Evolutionary conservation across 53 echinoderm and acorn worm species (phyloP).

Genomic region (Echinarachnius parma): DNA sequence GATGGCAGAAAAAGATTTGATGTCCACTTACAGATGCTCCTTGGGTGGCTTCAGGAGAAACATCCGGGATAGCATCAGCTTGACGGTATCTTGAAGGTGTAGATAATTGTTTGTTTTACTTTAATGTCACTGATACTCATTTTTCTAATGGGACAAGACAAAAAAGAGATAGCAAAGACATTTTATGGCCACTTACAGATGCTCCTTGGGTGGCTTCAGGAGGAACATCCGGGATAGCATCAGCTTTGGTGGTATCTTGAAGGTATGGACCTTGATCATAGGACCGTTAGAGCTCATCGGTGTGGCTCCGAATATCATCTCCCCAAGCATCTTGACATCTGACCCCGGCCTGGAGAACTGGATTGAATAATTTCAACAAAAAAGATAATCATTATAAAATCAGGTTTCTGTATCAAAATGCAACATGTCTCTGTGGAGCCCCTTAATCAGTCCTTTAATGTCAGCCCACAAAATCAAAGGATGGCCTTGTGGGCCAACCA

Average conservation of each 20-base stretch:
- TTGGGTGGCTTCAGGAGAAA: constrained; percentile 56
- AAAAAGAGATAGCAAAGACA: neutral
- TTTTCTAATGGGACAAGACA: neutral
- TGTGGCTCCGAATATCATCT: constrained; percentile 95
- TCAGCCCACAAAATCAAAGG: no score
- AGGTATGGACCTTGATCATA: constrained; percentile 87
- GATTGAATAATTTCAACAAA: no score
- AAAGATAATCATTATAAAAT: no score
- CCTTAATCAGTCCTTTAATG: no score
- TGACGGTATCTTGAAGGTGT: no score
- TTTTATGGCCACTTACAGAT: constrained; percentile 40
- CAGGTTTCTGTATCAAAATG: no score
- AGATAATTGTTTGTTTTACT: no score
- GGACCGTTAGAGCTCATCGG: constrained; percentile 86
- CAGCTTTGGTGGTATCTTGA: constrained; percentile 77
- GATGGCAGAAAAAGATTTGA: no score
- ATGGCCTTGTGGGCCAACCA: no score
- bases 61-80: constrained; percentile 74
- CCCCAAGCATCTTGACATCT: constrained; percentile 77
- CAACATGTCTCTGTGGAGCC: no score
- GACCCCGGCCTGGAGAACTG: constrained; percentile 67
- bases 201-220: constrained; percentile 62
- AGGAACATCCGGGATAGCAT: constrained; percentile 86
- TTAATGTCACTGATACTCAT: no score
- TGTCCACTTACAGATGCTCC: constrained; percentile 42